Percentiles rank a stretch among this genome's conserved stretches.
phyloP scores from a whole-genome alignment of 2,888 invertebrate species.

The Papilio protenor region DNA sequence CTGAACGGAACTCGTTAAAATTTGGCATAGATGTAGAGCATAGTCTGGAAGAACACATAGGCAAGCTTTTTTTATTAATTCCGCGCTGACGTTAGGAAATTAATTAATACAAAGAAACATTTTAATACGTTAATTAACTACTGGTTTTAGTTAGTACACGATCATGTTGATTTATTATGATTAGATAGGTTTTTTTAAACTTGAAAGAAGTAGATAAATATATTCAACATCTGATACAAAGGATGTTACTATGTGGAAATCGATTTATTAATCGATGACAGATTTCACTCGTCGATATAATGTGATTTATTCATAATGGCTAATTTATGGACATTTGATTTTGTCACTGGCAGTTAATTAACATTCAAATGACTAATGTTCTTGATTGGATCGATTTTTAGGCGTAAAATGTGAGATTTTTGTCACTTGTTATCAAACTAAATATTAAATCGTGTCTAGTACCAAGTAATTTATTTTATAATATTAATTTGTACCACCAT shows the following conservation, averaged over 20 bases:
- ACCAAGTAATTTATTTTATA: not conserved
- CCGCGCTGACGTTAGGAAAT: too few relatives aligned
- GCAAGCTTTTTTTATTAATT: too few relatives aligned
- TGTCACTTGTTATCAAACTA: not conserved
- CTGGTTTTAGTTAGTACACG: not conserved
- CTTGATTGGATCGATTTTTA: constrained; percentile 28
- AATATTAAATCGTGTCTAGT: not conserved
- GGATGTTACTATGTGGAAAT: not conserved
- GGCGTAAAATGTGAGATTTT: constrained; percentile 6
- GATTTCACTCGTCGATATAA: constrained; percentile 27
- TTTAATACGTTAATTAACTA: not conserved
- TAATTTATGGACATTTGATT: constrained; percentile 35
- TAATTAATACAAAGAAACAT: too few relatives aligned
- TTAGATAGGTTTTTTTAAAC: not conserved
- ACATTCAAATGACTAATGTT: constrained; percentile 28
- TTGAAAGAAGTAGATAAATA: not conserved
- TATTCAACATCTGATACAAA: constrained; percentile 13
- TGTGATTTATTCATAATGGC: constrained; percentile 33
- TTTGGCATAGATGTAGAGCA: too few relatives aligned
- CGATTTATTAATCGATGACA: constrained; percentile 30
- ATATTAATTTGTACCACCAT: not conserved
- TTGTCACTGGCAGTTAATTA: constrained; percentile 36
- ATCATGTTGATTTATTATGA: constrained; percentile 4
- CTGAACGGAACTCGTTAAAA: too few relatives aligned
- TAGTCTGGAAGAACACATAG: too few relatives aligned